A percentile compares a stretch with the other conserved stretches of the same genome.
phyloP scores from a whole-genome alignment of 2,113 vertebrate genomes.

The Anolis sagrei region DNA sequence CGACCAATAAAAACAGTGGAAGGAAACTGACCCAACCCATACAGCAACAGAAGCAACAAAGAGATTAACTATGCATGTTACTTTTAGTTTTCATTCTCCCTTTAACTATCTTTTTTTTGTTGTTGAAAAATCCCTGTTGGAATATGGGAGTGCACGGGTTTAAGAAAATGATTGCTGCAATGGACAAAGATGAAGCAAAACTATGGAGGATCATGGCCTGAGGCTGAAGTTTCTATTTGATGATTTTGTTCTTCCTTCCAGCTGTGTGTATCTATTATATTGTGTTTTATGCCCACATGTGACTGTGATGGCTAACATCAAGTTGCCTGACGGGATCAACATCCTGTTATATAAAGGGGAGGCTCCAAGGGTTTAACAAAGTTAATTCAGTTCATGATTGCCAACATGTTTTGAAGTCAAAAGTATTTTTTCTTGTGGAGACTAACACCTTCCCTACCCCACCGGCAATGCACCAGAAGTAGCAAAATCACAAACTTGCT shows the following conservation, averaged over 20 bases:
- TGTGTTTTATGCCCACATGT: background rate
- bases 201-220: background rate
- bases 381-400: background rate
- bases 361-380: background rate
- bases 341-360: background rate
- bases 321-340: background rate
- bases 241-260: background rate
- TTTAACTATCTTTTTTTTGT: background rate
- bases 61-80: background rate
- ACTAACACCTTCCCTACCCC: no score
- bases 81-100: background rate
- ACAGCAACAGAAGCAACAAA: constrained; percentile 3
- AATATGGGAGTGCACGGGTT: background rate
- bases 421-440: background rate
- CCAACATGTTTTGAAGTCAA: background rate
- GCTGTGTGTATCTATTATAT: background rate
- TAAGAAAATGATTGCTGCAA: constrained; percentile 7
- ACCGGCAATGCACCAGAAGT: background rate
- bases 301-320: background rate
- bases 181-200: background rate
- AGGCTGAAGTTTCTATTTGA: background rate
- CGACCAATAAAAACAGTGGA: background rate
- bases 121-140: background rate
- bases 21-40: background rate
- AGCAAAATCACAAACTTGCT: background rate